phyloP scores from a whole-genome alignment of 1,140 invertebrate genomes.

The Drosophila truncata region DNA sequence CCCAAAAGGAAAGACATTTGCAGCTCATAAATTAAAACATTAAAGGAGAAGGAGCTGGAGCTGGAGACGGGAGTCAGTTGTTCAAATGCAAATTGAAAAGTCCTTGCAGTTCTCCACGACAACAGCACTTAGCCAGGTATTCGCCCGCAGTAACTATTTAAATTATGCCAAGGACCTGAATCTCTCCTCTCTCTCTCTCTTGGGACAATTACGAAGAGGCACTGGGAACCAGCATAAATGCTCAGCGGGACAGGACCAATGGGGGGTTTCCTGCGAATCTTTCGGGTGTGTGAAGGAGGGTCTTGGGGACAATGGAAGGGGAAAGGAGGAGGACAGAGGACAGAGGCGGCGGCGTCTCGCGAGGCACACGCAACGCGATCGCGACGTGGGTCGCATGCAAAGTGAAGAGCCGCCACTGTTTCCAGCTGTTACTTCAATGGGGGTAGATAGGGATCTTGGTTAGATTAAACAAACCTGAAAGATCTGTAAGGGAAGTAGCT shows the following conservation, averaged over 20 bases:
- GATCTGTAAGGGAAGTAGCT: too few species aligned
- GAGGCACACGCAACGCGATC: slow-evolving; percentile 46
- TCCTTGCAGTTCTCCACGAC: slow-evolving; percentile 8
- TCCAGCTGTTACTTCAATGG: slow-evolving; percentile 6
- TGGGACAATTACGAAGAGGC: slow-evolving; percentile 38
- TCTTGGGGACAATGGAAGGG: background rate
- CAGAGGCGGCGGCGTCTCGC: slow-evolving; percentile 7
- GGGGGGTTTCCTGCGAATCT: slow-evolving; percentile 52
- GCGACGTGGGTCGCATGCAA: slow-evolving; percentile 67
- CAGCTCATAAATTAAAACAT: slow-evolving; percentile 79
- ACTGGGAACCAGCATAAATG: slow-evolving; percentile 78
- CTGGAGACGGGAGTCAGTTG: slow-evolving; percentile 1
- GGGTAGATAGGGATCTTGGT: slow-evolving; percentile 4
- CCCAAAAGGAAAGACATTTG: slow-evolving; percentile 25
- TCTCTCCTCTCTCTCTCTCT: slow-evolving; percentile 2
- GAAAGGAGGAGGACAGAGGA: background rate
- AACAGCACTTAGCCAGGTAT: slow-evolving; percentile 73
- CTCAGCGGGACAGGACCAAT: slow-evolving; percentile 47
- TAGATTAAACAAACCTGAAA: background rate
- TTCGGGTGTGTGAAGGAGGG: background rate
- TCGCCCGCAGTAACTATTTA: slow-evolving; percentile 81
- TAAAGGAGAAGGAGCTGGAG: slow-evolving; percentile 25
- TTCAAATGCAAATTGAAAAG: slow-evolving; percentile 70
- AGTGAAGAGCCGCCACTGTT: slow-evolving; percentile 25
- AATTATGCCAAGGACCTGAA: slow-evolving; percentile 60